Percentiles rank a stretch among this genome's conserved stretches.
Evolutionary conservation across 2,113 vertebrate genomes (phyloP).

Genomic region (Aleadryas rufinucha): DNA sequence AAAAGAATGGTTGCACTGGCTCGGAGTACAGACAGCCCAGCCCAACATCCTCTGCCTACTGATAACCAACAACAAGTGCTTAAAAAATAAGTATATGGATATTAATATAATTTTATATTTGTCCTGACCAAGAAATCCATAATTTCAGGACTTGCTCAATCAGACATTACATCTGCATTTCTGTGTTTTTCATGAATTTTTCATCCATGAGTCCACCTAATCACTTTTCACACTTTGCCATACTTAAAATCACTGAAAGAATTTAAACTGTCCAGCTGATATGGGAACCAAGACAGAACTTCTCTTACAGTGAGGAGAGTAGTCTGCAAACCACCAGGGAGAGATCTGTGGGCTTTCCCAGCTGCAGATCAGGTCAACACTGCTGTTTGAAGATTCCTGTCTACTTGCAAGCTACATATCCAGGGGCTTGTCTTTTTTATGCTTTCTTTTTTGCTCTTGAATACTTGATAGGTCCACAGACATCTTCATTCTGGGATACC

Average conservation of each 20-base stretch:
- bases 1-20: background rate
- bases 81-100: background rate
- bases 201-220: too few species aligned
- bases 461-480: background rate
- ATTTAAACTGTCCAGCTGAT: background rate
- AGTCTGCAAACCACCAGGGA: background rate
- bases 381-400: background rate
- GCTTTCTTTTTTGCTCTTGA: background rate
- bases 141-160: background rate
- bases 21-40: background rate
- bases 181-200: background rate
- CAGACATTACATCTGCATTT: background rate
- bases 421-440: background rate
- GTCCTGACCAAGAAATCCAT: background rate
- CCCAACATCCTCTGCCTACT: background rate
- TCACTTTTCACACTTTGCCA: background rate
- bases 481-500: background rate
- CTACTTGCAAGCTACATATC: background rate
- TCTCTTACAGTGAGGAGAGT: background rate
- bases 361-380: fast-evolving
- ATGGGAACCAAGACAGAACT: background rate
- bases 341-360: background rate
- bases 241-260: background rate
- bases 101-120: background rate
- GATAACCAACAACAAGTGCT: background rate